Percentiles rank a stretch among this genome's conserved stretches.
Conservation (phyloP, 2,113 vertebrate species). For the Bubo blakistoni region DNA sequence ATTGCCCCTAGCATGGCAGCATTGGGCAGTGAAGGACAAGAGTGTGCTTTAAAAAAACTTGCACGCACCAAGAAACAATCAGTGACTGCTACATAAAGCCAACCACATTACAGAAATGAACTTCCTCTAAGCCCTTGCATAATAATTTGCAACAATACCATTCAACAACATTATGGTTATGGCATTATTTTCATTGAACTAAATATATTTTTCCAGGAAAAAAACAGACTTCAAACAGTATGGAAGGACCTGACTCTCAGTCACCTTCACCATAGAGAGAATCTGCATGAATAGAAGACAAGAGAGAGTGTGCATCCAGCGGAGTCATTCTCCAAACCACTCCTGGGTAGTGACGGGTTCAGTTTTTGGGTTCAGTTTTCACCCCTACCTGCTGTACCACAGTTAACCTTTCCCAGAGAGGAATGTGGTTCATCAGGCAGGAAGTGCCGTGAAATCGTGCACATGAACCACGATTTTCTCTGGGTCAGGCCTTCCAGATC, state of each 20-base stretch:
- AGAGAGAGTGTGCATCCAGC: neutral
- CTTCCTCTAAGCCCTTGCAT: neutral
- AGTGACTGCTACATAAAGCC: neutral
- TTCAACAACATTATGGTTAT: neutral
- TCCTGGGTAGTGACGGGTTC: neutral
- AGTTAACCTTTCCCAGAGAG: neutral
- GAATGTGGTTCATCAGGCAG: neutral
- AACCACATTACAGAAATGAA: neutral
- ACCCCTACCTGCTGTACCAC: neutral
- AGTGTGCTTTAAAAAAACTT: neutral
- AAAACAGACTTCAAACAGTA: neutral
- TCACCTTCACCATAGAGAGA: neutral
- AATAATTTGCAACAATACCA: neutral
- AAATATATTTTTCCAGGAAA: neutral
- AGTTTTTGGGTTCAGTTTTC: neutral
- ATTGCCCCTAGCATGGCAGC: neutral
- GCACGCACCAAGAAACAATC: rapidly evolving
- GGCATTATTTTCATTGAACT: neutral
- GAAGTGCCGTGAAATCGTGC: neutral
- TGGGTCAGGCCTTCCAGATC: neutral
- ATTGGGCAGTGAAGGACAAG: neutral
- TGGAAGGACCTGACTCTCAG: neutral
- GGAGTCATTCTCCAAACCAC: neutral
- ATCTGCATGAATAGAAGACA: neutral
- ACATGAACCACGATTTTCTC: rapidly evolving